Evolutionary conservation across 2,888 invertebrate genomes (phyloP).

Genomic region (Cataglyphis altisquamis): DNA sequence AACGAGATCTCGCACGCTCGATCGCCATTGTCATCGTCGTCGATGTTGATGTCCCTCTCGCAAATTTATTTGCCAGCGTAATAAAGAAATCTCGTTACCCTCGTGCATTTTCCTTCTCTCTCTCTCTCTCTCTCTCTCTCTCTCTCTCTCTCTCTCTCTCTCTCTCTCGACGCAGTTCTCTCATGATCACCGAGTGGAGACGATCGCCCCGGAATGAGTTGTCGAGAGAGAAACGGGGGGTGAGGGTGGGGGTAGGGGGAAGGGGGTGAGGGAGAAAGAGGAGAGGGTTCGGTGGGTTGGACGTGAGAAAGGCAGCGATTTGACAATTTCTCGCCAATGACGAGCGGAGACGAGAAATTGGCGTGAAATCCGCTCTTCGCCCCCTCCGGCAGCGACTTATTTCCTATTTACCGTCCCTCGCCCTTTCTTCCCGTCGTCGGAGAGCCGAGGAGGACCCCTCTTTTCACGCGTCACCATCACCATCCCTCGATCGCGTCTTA

Average conservation of each 20-base stretch:
- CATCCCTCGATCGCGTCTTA: constrained; percentile 75
- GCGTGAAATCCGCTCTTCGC: constrained; percentile 83
- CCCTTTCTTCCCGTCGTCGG: constrained; percentile 62
- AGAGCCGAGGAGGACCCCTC: constrained; percentile 60
- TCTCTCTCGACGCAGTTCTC: constrained; percentile 47
- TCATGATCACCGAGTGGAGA: constrained; percentile 61
- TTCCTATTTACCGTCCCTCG: constrained; percentile 84
- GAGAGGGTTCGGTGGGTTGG: constrained; percentile 56
- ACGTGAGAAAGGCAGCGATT: constrained; percentile 79
- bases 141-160: background rate
- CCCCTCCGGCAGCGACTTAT: constrained; percentile 85
- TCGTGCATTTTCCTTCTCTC: background rate
- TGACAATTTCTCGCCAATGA: constrained; percentile 85
- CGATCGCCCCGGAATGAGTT: constrained; percentile 48
- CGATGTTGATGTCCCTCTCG: constrained; percentile 13
- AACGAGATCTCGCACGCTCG: constrained; percentile 51
- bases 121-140: constrained; percentile 6
- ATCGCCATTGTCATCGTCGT: constrained; percentile 44
- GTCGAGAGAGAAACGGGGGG: constrained; percentile 53
- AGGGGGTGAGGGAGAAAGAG: background rate
- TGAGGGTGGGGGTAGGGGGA: no score
- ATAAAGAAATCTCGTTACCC: constrained; percentile 73
- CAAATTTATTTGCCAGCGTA: constrained; percentile 68
- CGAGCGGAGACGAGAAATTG: constrained; percentile 84
- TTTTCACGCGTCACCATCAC: constrained; percentile 64